Evolutionary conservation across 2,113 vertebrate species (phyloP).

Genomic region (Crotalus helleri): DNA sequence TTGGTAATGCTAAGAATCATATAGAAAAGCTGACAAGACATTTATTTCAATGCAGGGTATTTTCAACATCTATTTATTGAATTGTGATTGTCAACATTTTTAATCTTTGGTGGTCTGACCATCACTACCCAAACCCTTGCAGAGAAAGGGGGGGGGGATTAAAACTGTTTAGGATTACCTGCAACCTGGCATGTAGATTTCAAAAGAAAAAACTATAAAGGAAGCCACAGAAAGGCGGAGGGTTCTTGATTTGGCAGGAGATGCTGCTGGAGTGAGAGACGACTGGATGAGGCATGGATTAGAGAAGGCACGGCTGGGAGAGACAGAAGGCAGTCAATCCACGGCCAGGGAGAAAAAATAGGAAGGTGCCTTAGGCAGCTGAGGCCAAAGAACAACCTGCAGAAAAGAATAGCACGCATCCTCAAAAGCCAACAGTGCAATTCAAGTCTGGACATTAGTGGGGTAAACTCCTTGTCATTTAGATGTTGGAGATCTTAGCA

Average conservation of each 20-base stretch:
- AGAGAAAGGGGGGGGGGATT: background rate
- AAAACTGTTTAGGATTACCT: background rate
- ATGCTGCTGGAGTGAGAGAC: background rate
- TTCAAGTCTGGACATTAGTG: rapidly evolving
- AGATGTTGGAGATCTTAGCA: too few species aligned
- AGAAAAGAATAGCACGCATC: background rate
- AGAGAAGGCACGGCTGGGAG: background rate
- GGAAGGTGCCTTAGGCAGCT: background rate
- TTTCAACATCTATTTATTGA: background rate
- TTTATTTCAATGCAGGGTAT: background rate
- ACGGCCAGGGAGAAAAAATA: background rate
- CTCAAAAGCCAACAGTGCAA: background rate
- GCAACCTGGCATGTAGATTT: background rate
- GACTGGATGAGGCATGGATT: background rate
- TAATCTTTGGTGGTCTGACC: background rate
- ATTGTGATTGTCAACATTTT: background rate
- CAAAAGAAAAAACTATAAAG: background rate
- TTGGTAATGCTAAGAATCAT: background rate
- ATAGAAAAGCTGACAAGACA: background rate
- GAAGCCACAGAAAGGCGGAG: background rate
- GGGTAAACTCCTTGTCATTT: background rate
- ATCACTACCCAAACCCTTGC: background rate
- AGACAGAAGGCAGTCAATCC: background rate
- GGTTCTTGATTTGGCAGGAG: background rate
- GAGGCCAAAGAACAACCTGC: background rate